Conservation (phyloP, 2,888 invertebrate species). For the Augiades crinisus region DNA sequence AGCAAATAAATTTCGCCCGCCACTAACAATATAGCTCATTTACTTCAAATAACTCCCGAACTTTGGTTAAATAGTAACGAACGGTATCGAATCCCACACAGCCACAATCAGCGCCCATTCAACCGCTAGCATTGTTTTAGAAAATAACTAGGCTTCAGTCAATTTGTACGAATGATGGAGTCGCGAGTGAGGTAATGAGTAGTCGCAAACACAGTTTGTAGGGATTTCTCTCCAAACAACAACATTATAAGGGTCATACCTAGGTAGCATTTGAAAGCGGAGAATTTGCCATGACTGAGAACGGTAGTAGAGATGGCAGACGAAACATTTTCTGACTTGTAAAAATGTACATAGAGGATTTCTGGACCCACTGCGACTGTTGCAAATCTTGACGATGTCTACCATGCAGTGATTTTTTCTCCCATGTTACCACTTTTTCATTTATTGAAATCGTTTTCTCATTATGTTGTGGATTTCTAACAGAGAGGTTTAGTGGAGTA, state of each 20-base stretch:
- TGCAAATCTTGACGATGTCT: not conserved
- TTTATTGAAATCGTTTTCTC: not conserved
- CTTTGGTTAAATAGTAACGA: constrained; percentile 10
- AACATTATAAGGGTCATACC: not conserved
- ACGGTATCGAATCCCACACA: constrained; percentile 1
- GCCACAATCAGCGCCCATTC: constrained; percentile 8
- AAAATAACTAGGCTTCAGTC: constrained; percentile 4
- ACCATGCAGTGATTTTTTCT: not conserved
- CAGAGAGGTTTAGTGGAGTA: not conserved
- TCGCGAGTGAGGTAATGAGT: constrained; percentile 1
- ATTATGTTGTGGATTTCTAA: not conserved
- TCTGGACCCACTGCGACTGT: too few species aligned
- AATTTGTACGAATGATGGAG: constrained; percentile 10
- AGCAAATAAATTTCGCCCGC: not conserved
- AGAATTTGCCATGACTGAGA: too few species aligned
- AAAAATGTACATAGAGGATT: too few species aligned
- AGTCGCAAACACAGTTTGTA: not conserved
- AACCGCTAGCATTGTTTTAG: constrained; percentile 4
- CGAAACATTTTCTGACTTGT: too few species aligned
- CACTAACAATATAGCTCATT: not conserved
- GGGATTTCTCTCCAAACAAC: not conserved
- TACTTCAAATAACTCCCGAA: not conserved
- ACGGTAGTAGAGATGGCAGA: too few species aligned
- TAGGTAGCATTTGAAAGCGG: too few species aligned
- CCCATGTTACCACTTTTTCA: not conserved